phyloP scores from a whole-genome alignment of 2,113 vertebrate genomes.

The Burhinus bistriatus region DNA sequence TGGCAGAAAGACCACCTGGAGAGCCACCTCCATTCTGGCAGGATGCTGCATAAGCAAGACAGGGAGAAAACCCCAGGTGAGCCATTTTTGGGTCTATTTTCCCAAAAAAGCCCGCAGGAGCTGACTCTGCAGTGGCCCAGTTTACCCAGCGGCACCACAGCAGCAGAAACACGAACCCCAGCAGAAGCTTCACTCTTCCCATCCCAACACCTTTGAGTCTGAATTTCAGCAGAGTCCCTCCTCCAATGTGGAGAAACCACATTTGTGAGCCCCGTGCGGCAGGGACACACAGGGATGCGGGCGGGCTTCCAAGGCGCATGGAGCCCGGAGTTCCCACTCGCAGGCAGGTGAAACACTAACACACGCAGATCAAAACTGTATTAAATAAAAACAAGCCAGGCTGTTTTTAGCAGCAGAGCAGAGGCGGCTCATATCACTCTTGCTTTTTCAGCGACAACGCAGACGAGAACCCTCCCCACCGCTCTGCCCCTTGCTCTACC shows the following conservation, averaged over 20 bases:
- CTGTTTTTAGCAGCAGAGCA: slow-evolving; percentile 55
- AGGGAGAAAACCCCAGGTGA: background rate
- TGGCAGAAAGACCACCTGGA: background rate
- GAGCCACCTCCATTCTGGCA: background rate
- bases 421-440: slow-evolving; percentile 44
- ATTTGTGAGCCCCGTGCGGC: accelerated
- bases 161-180: background rate
- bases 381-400: slow-evolving; percentile 32
- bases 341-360: slow-evolving; percentile 44
- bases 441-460: slow-evolving; percentile 20
- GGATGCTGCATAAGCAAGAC: background rate
- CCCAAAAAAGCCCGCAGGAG: background rate
- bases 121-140: background rate
- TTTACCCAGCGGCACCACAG: background rate
- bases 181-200: background rate
- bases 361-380: slow-evolving; percentile 8
- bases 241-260: background rate
- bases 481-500: slow-evolving; percentile 40
- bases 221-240: background rate
- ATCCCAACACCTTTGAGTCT: background rate
- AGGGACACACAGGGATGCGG: background rate
- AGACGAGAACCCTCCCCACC: background rate
- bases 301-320: background rate
- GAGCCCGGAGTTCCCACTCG: background rate
- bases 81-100: background rate